Base-by-base conservation (phyloP, 2,888 invertebrate species). In the Deilephila elpenor region DNA sequence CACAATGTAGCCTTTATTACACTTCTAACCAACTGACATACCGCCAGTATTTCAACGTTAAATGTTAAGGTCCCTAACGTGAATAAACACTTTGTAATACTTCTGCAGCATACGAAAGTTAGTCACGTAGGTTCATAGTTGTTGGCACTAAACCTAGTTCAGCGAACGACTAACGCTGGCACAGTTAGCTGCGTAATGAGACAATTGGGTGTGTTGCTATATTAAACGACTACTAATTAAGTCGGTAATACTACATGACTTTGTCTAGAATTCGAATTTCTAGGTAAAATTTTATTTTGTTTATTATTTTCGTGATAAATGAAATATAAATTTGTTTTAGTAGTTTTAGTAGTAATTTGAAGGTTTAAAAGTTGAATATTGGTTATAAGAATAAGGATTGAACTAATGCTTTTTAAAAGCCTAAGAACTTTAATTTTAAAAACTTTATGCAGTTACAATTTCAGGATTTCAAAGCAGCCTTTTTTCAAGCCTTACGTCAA, bases 101-200 rank as follows among this genome's bases (percentile, higher is more conserved):
- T 3, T 19, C n/a, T 64, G 11, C 5, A 5, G 5, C n/a, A 25
- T 44, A 44, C 11, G 11, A 44, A 67, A 67, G 25, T 14, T 25
- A 6, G 44, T 37, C 64, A 51, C 44, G 44, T 44, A 67, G 64
- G 32, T 25, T 20, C 44, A 37, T 62, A 44, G 56, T 56, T 0
- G 17, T 56, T 25, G 14, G n/a, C 37, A 64, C 64, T 67, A 51
- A 44, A 67, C 67, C 67, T 51, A 67, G 67, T 67, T 67, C 51
- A 25, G 44, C 25, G 5, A 64, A 51, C 51, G 51, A 67, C 67
- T 32, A 32, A 19, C 61, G 14, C 11, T 25, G 5, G 51, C 17
- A 25, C 25, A 29, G 67, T 67, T 67, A 51, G 44, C 44, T 25
- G 17, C 25, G 6, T 51, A 67, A 51, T 67, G 44, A 25, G 67